A percentile compares a stretch with the other conserved stretches of the same genome.
Evolutionary conservation across 2,888 invertebrate genomes (phyloP).

Genomic region (Alitta virens): DNA sequence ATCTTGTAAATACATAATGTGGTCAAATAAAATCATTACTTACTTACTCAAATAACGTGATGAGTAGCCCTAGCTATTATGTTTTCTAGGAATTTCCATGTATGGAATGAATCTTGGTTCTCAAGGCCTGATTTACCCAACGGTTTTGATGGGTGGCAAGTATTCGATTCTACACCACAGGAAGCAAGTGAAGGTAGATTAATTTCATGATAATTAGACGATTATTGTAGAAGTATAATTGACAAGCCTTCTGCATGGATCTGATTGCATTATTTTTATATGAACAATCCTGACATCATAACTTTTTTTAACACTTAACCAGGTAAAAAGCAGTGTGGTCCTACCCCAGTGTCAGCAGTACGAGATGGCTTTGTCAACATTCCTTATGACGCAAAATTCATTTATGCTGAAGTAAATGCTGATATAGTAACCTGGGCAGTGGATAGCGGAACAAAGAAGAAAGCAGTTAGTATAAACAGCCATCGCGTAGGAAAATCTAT

Average conservation of each 20-base stretch:
- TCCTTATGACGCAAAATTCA: conserved; percentile 7
- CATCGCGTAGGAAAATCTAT: conserved; percentile 42
- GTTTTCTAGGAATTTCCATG: conserved; percentile 48
- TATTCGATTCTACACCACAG: conserved; percentile 50
- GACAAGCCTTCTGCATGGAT: too few relatives aligned
- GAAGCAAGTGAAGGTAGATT: conserved; percentile 50
- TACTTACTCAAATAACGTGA: too few relatives aligned
- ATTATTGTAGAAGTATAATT: too few relatives aligned
- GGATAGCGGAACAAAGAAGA: neutral
- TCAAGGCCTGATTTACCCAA: conserved; percentile 44
- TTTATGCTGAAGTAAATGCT: conserved; percentile 11
- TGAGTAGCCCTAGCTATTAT: too few relatives aligned
- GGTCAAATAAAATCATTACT: too few relatives aligned
- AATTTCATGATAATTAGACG: neutral
- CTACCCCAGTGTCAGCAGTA: neutral
- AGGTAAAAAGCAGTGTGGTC: conserved; percentile 4
- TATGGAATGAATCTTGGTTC: conserved; percentile 53
- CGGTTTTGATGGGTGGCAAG: conserved; percentile 50
- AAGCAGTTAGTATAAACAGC: neutral
- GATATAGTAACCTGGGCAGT: conserved; percentile 27
- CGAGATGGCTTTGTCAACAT: neutral
- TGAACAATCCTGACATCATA: too few relatives aligned
- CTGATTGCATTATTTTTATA: too few relatives aligned
- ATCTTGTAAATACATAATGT: too few relatives aligned
- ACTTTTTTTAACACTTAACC: too few relatives aligned